A percentile compares a stretch with the other conserved stretches of the same genome.
phyloP scores from a whole-genome alignment of 1,140 invertebrate genomes.

The Hypsibius dujardini region DNA sequence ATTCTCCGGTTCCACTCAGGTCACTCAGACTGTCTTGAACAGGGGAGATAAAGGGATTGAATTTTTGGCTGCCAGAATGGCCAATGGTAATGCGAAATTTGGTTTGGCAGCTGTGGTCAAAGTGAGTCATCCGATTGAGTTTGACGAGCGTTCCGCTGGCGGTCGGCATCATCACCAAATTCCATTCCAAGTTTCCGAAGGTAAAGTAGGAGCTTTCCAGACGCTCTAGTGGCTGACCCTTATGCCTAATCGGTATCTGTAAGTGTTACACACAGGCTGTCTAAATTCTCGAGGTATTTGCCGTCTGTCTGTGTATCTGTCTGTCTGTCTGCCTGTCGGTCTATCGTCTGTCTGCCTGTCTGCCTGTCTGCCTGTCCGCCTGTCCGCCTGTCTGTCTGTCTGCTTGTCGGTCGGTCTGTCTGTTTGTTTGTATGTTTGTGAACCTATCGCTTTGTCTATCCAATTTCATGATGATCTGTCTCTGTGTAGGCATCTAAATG shows the following conservation, averaged over 20 bases:
- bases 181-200: conserved; percentile 16
- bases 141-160: background rate
- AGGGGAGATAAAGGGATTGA: background rate
- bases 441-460: too few species aligned
- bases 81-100: background rate
- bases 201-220: conserved; percentile 14
- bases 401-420: too few species aligned
- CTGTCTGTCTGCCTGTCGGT: too few species aligned
- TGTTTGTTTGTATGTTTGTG: too few species aligned
- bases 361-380: too few species aligned
- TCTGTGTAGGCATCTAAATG: too few species aligned
- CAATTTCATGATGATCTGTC: too few species aligned
- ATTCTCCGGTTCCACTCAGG: conserved; percentile 2
- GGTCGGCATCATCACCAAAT: conserved; percentile 6
- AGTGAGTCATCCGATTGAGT: conserved; percentile 13
- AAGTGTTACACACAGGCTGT: too few species aligned
- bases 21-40: background rate
- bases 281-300: too few species aligned
- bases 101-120: conserved; percentile 14
- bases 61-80: background rate
- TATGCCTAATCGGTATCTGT: background rate
- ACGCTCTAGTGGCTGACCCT: background rate
- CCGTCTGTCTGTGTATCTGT: too few species aligned
- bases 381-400: too few species aligned
- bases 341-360: too few species aligned